Percentiles rank a stretch among this genome's conserved stretches.
Conservation (phyloP, 2,888 invertebrate genomes). For the Iselma pallidipennis region DNA sequence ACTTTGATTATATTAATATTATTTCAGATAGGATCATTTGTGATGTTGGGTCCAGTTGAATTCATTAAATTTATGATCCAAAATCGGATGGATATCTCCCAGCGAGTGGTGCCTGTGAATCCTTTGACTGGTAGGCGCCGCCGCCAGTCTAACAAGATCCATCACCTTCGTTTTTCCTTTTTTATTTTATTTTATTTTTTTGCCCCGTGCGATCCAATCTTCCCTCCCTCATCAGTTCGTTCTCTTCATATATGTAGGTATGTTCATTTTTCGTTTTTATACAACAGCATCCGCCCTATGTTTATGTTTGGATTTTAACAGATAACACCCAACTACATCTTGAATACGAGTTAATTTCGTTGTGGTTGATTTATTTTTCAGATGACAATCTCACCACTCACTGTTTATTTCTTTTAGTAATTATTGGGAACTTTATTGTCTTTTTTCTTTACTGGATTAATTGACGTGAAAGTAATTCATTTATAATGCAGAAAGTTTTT, state of each 20-base stretch:
- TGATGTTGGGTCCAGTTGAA: not conserved
- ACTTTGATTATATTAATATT: not conserved
- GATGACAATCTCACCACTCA: too few relatives aligned
- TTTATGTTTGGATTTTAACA: not conserved
- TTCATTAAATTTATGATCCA: not conserved
- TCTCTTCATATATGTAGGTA: not conserved
- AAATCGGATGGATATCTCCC: constrained; percentile 1
- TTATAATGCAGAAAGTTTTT: not conserved
- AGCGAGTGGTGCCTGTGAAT: not conserved
- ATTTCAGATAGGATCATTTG: not conserved
- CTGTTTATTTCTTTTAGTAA: too few relatives aligned
- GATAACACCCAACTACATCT: not conserved
- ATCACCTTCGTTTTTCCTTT: constrained; percentile 1
- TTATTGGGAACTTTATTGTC: too few relatives aligned
- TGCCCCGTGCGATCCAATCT: not conserved
- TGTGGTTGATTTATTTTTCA: too few relatives aligned
- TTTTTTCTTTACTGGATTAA: too few relatives aligned
- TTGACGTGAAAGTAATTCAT: not conserved
- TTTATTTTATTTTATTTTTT: not conserved
- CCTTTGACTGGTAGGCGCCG: constrained; percentile 1
- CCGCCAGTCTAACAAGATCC: constrained; percentile 2
- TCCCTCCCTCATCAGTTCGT: not conserved
- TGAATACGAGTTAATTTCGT: not conserved
- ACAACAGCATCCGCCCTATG: not conserved
- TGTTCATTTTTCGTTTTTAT: not conserved